Conservation (phyloP, 2,888 invertebrate species). For the Itoplectis maculator region DNA sequence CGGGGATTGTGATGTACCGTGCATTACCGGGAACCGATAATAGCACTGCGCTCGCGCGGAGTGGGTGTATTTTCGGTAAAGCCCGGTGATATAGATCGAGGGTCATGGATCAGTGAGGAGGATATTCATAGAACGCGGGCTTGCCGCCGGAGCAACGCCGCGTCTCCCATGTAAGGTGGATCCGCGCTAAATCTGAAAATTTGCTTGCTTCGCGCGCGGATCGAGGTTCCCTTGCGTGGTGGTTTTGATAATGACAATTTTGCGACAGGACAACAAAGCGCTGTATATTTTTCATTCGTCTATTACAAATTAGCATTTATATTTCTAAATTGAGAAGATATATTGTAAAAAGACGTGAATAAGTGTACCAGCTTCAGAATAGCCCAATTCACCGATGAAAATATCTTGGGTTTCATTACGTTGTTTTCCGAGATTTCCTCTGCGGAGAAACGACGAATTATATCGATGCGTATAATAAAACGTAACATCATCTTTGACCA, state of each 20-base stretch:
- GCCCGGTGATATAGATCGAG: slow-evolving; percentile 14
- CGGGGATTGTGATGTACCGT: background rate
- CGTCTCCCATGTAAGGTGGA: slow-evolving; percentile 13
- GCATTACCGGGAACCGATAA: slow-evolving; percentile 3
- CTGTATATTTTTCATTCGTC: too few relatives aligned
- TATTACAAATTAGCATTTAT: too few relatives aligned
- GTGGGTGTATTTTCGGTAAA: slow-evolving; percentile 12
- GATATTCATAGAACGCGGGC: slow-evolving; percentile 23
- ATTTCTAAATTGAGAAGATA: too few relatives aligned
- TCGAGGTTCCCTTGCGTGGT: background rate
- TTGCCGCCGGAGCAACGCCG: too few relatives aligned
- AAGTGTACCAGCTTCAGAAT: too few relatives aligned
- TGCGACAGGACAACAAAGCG: background rate
- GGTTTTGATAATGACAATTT: background rate
- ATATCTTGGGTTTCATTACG: background rate
- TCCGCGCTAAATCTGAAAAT: slow-evolving; percentile 15
- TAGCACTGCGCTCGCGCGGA: background rate
- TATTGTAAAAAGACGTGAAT: too few relatives aligned
- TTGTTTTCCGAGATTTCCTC: background rate
- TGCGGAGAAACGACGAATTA: background rate
- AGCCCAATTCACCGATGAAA: background rate
- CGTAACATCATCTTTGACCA: background rate
- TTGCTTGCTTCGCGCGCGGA: too few relatives aligned
- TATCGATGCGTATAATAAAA: background rate
- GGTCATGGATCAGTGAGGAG: slow-evolving; percentile 3